Evolutionary conservation across 2,797 vertebrate species (phyloP).

Genomic region (Enteromius radiatus): DNA sequence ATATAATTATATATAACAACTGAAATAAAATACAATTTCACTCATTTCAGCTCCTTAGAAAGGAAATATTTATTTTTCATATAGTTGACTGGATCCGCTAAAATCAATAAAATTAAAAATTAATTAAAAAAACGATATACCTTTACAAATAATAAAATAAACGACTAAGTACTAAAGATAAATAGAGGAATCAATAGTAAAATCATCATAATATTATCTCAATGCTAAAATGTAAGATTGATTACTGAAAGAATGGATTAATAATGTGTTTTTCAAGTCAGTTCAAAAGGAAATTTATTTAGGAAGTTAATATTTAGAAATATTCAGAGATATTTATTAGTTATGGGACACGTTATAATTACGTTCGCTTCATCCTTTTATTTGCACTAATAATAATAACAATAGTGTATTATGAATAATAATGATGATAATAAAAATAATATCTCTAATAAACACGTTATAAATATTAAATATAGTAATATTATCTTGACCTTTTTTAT

Average conservation of each 20-base stretch:
- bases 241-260: neutral
- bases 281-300: neutral
- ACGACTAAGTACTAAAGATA: neutral
- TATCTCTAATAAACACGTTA: neutral
- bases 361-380: neutral
- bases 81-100: neutral
- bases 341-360: neutral
- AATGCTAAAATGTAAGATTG: neutral
- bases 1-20: too few species aligned
- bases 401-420: neutral
- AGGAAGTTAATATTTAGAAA: neutral
- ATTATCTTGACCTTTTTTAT: conserved; percentile 3
- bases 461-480: neutral
- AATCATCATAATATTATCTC: neutral
- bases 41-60: neutral
- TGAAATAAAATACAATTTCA: neutral
- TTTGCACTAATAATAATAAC: neutral
- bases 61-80: neutral
- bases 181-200: too few species aligned
- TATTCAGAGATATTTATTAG: neutral
- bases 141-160: neutral
- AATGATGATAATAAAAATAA: neutral
- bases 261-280: neutral
- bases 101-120: neutral
- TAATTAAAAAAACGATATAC: neutral